These are phyloP conservation scores for Conomelus anceps DNA, from an alignment of 2,888 invertebrate species.

Conservation along the genomic window DNA sequence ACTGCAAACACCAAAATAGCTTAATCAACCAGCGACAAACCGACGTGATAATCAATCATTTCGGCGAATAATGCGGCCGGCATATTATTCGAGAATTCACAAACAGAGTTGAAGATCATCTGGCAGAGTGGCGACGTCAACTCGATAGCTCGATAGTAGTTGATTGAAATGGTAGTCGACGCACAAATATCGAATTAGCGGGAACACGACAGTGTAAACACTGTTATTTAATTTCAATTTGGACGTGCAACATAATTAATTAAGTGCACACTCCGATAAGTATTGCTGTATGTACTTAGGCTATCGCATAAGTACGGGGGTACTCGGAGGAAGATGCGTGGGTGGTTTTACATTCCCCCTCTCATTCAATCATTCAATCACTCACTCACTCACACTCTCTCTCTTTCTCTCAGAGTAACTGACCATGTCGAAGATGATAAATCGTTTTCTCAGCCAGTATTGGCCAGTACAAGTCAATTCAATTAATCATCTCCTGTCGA, in stretches of 20 bases:
- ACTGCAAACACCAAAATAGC: not conserved
- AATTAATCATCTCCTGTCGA: not conserved
- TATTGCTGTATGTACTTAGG: not conserved
- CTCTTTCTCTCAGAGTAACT: not conserved
- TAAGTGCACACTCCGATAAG: not conserved
- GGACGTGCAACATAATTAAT: not conserved
- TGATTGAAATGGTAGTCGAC: not conserved
- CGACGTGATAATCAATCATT: not conserved
- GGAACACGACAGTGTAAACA: not conserved
- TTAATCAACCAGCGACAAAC: too few relatives aligned
- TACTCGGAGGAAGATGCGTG: too few relatives aligned
- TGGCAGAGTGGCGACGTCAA: too few relatives aligned
- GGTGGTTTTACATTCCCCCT: too few relatives aligned
- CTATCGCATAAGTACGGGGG: not conserved
- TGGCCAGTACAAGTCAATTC: not conserved
- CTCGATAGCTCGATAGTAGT: not conserved
- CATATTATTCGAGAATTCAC: not conserved
- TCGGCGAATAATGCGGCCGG: too few relatives aligned
- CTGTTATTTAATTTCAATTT: not conserved
- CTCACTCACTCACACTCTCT: not conserved
- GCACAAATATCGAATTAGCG: not conserved
- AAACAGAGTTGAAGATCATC: not conserved
- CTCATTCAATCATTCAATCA: not conserved
- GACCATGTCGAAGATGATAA: not conserved
- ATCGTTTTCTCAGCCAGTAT: not conserved